Percentiles rank a stretch among this genome's conserved stretches.
phyloP scores from a whole-genome alignment of 2,797 vertebrate species.

The Leucoraja ocellata region DNA sequence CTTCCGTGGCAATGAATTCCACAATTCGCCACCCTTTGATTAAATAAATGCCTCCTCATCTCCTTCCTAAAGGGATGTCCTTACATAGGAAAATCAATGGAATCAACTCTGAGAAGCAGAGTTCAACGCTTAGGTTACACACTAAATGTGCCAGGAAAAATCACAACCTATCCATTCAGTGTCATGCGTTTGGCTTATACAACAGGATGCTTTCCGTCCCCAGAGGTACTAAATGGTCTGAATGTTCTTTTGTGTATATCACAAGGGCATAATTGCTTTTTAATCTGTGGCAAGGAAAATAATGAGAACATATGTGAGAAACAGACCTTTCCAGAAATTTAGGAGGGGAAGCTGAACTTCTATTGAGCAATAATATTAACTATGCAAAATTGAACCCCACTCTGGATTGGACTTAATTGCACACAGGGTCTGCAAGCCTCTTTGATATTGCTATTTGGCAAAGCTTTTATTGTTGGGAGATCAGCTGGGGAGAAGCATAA shows the following conservation, averaged over 20 bases:
- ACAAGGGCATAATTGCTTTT: background rate
- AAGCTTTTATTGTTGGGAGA: conserved; percentile 40
- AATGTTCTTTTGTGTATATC: background rate
- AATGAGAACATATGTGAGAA: conserved; percentile 5
- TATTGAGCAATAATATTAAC: background rate
- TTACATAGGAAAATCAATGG: too few species aligned
- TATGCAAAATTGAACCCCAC: background rate
- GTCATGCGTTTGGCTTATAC: too few species aligned
- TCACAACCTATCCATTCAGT: too few species aligned
- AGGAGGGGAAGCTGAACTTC: background rate
- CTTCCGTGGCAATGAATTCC: too few species aligned
- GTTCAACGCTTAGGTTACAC: too few species aligned
- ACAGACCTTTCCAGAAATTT: background rate
- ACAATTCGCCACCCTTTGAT: too few species aligned
- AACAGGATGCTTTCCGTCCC: too few species aligned
- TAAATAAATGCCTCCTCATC: too few species aligned
- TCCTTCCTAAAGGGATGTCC: too few species aligned
- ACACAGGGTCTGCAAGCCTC: background rate
- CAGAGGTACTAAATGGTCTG: background rate
- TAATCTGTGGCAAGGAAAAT: background rate
- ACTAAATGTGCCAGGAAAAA: too few species aligned
- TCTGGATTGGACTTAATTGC: background rate
- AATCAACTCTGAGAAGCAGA: too few species aligned
- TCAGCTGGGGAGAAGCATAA: conserved; percentile 34
- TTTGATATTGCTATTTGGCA: conserved; percentile 39